Evolutionary conservation across 1,140 invertebrate genomes (phyloP).

Genomic region (Triops cancriformis): DNA sequence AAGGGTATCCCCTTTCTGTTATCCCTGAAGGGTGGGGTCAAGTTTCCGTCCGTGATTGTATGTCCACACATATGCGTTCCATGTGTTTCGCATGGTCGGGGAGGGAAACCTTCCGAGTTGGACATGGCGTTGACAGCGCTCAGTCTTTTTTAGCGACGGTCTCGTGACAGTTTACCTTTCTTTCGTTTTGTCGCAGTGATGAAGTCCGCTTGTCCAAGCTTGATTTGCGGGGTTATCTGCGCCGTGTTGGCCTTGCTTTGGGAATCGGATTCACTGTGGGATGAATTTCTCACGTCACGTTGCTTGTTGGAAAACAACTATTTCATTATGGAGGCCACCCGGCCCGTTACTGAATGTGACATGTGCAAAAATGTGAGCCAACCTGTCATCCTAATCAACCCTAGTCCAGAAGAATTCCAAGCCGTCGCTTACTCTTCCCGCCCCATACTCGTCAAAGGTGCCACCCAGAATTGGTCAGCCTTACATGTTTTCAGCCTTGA

Average conservation of each 20-base stretch:
- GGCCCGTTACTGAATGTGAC: constrained; percentile 69
- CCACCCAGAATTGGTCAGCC: constrained; percentile 62
- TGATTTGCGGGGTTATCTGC: background rate
- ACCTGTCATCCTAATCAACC: constrained; percentile 51
- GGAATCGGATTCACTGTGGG: background rate
- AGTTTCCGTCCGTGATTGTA: background rate
- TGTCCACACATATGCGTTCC: background rate
- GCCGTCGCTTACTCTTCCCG: constrained; percentile 61
- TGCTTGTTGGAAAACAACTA: constrained; percentile 74
- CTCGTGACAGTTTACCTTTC: background rate
- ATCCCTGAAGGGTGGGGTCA: constrained; percentile 2
- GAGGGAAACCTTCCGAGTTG: background rate
- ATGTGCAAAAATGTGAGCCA: constrained; percentile 55
- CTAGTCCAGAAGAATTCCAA: constrained; percentile 56
- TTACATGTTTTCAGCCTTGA: constrained; percentile 57
- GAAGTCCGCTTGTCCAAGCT: background rate
- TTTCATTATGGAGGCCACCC: constrained; percentile 71
- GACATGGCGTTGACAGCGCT: background rate
- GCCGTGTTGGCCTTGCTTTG: background rate
- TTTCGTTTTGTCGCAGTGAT: background rate
- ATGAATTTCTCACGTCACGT: constrained; percentile 35
- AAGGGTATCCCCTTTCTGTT: background rate
- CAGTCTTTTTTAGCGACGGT: background rate
- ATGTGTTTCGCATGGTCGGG: background rate
- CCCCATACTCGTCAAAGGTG: constrained; percentile 71